Conservation (phyloP, 2,113 vertebrate genomes). For the Peromyscus californicus region DNA sequence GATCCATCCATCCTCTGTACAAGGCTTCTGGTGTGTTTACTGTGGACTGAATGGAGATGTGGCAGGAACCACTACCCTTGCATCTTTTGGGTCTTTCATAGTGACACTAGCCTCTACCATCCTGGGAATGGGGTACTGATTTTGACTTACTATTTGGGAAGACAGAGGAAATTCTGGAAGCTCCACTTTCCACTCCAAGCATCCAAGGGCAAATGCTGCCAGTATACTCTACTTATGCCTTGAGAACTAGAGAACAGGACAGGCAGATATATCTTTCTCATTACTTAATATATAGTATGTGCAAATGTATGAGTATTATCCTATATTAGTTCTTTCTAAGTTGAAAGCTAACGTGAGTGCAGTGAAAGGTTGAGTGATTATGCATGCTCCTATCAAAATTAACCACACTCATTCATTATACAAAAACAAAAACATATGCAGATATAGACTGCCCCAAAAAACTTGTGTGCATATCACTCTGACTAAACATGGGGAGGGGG, state of each 20-base stretch:
- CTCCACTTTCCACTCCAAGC: background rate
- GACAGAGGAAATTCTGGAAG: background rate
- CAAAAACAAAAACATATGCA: background rate
- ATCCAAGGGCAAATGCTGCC: background rate
- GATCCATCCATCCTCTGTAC: background rate
- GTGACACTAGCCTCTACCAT: background rate
- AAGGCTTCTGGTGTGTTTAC: background rate
- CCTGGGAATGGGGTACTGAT: background rate
- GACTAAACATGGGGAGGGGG: background rate
- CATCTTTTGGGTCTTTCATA: background rate
- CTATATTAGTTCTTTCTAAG: conserved; percentile 25
- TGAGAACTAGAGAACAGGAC: background rate
- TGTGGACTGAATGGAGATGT: background rate
- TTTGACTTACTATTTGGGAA: background rate
- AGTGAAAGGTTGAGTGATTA: background rate
- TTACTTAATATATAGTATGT: background rate
- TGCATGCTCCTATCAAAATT: background rate
- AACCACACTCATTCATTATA: background rate
- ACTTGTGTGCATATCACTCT: background rate
- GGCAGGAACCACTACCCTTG: background rate
- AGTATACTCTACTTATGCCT: background rate
- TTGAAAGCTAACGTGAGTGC: background rate
- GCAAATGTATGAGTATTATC: background rate
- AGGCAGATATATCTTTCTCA: background rate
- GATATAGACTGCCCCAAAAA: background rate